Evolutionary conservation across 2,888 invertebrate species (phyloP), one percentile per base, ranked within the genome.

Genomic region (Metalampra italica): DNA sequence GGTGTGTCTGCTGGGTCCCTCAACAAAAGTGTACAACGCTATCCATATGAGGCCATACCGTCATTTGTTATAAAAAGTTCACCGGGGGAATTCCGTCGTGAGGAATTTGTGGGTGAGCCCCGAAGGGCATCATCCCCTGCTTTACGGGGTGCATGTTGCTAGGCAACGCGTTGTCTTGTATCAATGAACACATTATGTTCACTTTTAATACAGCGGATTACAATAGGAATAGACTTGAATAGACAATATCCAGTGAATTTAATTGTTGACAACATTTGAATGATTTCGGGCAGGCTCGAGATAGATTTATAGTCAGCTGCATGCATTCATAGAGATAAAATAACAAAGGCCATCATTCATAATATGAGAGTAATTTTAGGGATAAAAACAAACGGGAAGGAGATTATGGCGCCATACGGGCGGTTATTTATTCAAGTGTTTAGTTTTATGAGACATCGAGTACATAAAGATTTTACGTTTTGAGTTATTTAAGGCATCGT

Each of bases 41-140:
- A 59, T 57, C 52, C 60, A 59, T 58, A 58, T 59, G 59, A 62
- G 59, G 55, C 47, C 60, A 57, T 59, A 64, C 57, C 52, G 59
- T 60, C 63, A 56, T 53, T 60, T 56, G 54, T 63, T 63, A 71
- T 82, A 82, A 82, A 78, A 76, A 64, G 54, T 78, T 60, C 74
- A 74, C 70, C 67, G 75, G 82, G 87, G 85, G 75, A 85, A 78
- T 86, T 83, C 86, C 85, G 56, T 56, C 57, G 67, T 52, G 73
- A 65, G 65, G 74, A 74, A 79, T 81, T 78, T 68, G 79, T 82
- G 80, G 76, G 79, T 76, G 75, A 79, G 62, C 55, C 57, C 57
- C 63, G 68, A 71, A 68, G 77, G 75, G 76, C 70, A 64, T 60
- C 71, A 71, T 75, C 79, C 82, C 82, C 77, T 63, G 59, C 60